Evolutionary conservation across 2,888 invertebrate species (phyloP).

Genomic region (Pemphredon lugubris): DNA sequence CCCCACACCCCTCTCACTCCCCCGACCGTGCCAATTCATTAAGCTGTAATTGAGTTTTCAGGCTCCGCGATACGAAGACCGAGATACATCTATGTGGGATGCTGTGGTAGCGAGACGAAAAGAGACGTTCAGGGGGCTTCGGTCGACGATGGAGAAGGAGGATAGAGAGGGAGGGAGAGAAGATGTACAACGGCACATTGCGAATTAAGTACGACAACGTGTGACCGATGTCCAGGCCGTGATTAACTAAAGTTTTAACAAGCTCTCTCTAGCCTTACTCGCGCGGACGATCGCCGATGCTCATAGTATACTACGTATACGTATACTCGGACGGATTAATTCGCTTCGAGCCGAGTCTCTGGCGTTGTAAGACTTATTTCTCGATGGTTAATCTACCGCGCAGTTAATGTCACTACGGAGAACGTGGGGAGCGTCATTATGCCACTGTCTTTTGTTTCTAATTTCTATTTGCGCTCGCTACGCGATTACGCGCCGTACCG

Average conservation of each 20-base stretch:
- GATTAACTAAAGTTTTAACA: constrained; percentile 80
- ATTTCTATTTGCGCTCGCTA: too few relatives aligned
- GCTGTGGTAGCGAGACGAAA: constrained; percentile 16
- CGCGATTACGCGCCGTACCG: too few relatives aligned
- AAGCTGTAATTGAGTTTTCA: constrained; percentile 81
- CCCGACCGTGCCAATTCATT: constrained; percentile 77
- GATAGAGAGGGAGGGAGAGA: constrained; percentile 18
- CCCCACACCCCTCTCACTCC: constrained; percentile 23
- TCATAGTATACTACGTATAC: too few relatives aligned
- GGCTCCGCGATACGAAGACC: constrained; percentile 75
- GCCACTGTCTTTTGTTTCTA: not conserved
- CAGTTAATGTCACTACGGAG: constrained; percentile 44
- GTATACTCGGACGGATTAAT: constrained; percentile 46
- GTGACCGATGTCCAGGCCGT: constrained; percentile 78
- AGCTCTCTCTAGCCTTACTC: constrained; percentile 63
- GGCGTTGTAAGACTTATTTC: constrained; percentile 35
- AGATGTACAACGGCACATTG: constrained; percentile 40
- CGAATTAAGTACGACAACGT: constrained; percentile 77
- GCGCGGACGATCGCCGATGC: constrained; percentile 13
- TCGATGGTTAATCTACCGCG: constrained; percentile 49
- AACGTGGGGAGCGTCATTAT: constrained; percentile 39
- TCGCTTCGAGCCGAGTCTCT: constrained; percentile 11
- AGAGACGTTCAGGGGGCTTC: not conserved
- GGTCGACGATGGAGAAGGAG: not conserved
- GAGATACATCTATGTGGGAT: constrained; percentile 73